Conservation (phyloP, 2,888 invertebrate species). For the Platypus cylindrus region DNA sequence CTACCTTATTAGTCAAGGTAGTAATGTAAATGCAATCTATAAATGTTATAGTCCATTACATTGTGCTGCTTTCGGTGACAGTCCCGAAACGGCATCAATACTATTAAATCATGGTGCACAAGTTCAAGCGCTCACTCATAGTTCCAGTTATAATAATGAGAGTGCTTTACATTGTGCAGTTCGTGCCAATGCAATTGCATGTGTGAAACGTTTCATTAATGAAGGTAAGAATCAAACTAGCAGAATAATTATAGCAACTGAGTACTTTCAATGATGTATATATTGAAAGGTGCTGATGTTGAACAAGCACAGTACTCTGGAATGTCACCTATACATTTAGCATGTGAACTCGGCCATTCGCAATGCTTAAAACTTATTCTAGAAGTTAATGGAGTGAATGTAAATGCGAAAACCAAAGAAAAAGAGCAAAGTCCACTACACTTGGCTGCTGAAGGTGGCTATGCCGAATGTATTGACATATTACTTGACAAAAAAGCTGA, state of each 20-base stretch:
- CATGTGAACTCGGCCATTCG: constrained; percentile 67
- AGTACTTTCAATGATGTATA: too few relatives aligned
- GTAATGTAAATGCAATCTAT: constrained; percentile 54
- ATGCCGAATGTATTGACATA: constrained; percentile 65
- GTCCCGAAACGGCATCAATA: constrained; percentile 65
- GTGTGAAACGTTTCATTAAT: constrained; percentile 60
- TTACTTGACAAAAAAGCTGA: constrained; percentile 63
- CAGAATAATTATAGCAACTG: too few relatives aligned
- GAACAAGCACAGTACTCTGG: constrained; percentile 64
- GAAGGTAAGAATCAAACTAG: constrained; percentile 41
- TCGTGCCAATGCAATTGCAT: constrained; percentile 69
- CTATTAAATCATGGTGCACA: constrained; percentile 60
- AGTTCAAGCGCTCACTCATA: constrained; percentile 52
- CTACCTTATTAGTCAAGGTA: constrained; percentile 54
- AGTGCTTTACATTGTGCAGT: constrained; percentile 76
- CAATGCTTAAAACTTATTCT: constrained; percentile 63
- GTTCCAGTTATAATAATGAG: constrained; percentile 49
- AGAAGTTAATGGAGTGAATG: constrained; percentile 57
- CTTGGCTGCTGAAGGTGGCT: constrained; percentile 79
- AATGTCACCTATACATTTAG: constrained; percentile 67
- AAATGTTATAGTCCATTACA: constrained; percentile 74
- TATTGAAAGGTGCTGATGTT: constrained; percentile 45
- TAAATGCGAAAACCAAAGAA: constrained; percentile 57
- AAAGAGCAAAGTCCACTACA: constrained; percentile 71
- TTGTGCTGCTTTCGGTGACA: constrained; percentile 81